Conservation (phyloP, 1,140 invertebrate species). For the Drosophila carrolli region DNA sequence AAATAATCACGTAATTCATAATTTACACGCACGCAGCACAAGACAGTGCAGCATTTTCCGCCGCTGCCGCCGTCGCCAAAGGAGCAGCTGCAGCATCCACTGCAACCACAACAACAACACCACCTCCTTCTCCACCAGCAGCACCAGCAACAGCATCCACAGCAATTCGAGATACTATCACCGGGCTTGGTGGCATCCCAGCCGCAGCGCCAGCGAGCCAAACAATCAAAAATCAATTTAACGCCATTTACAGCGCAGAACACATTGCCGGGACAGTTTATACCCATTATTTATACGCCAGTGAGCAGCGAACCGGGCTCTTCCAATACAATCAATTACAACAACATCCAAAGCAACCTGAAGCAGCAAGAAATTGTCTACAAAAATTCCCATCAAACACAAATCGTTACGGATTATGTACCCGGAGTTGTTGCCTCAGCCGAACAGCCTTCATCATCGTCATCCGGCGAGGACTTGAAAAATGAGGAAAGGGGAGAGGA, state of each 20-base stretch:
- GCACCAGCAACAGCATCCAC: constrained; percentile 30
- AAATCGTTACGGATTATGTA: constrained; percentile 74
- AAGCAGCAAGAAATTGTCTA: constrained; percentile 67
- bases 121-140: constrained; percentile 36
- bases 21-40: constrained; percentile 74
- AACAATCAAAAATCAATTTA: constrained; percentile 84
- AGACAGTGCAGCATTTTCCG: constrained; percentile 81
- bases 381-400: constrained; percentile 76
- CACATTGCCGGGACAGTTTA: constrained; percentile 83
- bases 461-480: constrained; percentile 31
- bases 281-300: constrained; percentile 82
- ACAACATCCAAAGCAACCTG: constrained; percentile 71
- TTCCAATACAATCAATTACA: constrained; percentile 59
- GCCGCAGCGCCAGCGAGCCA: constrained; percentile 65
- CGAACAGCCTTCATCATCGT: constrained; percentile 34
- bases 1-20: constrained; percentile 72
- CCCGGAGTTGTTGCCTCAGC: constrained; percentile 27
- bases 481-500: constrained; percentile 7
- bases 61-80: constrained; percentile 59
- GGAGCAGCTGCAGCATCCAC: constrained; percentile 26
- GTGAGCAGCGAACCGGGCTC: constrained; percentile 57
- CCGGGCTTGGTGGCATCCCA: constrained; percentile 26
- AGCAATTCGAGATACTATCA: constrained; percentile 42
- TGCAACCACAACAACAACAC: constrained; percentile 26
- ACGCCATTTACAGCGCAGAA: constrained; percentile 84